Conservation (phyloP, 2,113 vertebrate genomes). For the Laticauda colubrina region DNA sequence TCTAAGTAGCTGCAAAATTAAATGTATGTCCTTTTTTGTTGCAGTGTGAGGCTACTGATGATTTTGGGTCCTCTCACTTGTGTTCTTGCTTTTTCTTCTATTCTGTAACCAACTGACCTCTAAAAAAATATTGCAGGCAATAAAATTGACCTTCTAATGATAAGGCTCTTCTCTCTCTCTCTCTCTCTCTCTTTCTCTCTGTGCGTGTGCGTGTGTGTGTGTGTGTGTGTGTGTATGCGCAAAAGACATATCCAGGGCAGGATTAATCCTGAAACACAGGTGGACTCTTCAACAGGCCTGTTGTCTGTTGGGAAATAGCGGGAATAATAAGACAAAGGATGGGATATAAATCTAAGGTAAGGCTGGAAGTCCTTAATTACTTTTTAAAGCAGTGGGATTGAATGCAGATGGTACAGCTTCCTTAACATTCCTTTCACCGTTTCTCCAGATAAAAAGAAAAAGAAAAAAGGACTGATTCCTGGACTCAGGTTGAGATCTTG, state of each 20-base stretch:
- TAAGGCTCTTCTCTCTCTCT: not conserved
- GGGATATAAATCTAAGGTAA: conserved; percentile 1
- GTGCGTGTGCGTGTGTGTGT: too few species aligned
- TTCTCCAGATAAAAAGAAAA: too few species aligned
- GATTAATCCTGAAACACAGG: too few species aligned
- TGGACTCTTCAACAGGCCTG: not conserved
- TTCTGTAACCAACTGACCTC: not conserved
- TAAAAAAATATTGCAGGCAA: conserved; percentile 22
- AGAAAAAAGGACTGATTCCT: not conserved
- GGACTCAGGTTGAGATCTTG: not conserved
- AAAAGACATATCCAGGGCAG: not conserved
- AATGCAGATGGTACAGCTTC: not conserved
- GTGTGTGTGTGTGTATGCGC: not conserved
- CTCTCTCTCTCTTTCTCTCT: too few species aligned
- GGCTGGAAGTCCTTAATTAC: not conserved
- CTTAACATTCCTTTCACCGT: not conserved
- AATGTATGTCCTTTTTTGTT: not conserved
- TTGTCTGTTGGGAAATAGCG: not conserved
- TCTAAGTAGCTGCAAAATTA: not conserved
- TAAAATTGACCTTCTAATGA: conserved; percentile 25
- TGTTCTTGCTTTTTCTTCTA: not conserved
- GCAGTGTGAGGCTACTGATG: not conserved
- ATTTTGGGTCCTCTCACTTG: not conserved
- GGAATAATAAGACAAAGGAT: not conserved
- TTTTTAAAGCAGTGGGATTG: not conserved